Evolutionary conservation across 2,888 invertebrate species (phyloP), one percentile per base, ranked within the genome.

Genomic region (Oscheius myriophilus): DNA sequence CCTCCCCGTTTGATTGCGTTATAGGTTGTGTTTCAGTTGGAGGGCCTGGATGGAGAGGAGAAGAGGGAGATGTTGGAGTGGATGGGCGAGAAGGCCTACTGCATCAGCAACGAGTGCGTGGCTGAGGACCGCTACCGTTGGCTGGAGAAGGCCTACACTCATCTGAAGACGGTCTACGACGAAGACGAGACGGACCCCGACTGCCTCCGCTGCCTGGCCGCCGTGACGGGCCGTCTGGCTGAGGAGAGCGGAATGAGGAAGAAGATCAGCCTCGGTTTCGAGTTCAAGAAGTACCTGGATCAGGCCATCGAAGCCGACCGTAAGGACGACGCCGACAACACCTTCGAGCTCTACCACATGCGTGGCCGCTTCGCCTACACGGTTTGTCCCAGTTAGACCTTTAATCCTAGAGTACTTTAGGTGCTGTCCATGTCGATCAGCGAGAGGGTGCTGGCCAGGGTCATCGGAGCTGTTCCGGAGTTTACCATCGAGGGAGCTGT

Each of bases 281-380:
- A 71, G 43, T 76, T 76, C 69, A 76, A 76, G 62, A 42, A 26
- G 6, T 59, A 59, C 54, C 46, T 76, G 51, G 76, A 76, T 33
- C 61, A 64, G 46, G 76, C 76, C 1, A 69, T 73, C 14, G 46
- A 59, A 1, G 25, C 68, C 6, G 64, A 67, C 49, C 18, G 43
- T 7, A 51, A 58, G 52, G 49, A 49, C 11, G 63, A 63, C 33
- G 21, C 9, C 63, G 65, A 72, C 41, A 53, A 68, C 26, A 67
- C 73, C 21, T 78, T 73, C 43, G 75, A 72, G 42, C 46, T 73
- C 55, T 55, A 57, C n/a, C 75, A 75, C 49, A 78, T 78, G 78
- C 52, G 78, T 14, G 78, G 75, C 23, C 57, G 78, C 33, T 75
- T 78, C 62, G 70, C 69, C 45, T 78, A 69, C 58, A 69, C 70